Evolutionary conservation across 2,797 vertebrate genomes (phyloP).

Genomic region (Sebastes iracundus): DNA sequence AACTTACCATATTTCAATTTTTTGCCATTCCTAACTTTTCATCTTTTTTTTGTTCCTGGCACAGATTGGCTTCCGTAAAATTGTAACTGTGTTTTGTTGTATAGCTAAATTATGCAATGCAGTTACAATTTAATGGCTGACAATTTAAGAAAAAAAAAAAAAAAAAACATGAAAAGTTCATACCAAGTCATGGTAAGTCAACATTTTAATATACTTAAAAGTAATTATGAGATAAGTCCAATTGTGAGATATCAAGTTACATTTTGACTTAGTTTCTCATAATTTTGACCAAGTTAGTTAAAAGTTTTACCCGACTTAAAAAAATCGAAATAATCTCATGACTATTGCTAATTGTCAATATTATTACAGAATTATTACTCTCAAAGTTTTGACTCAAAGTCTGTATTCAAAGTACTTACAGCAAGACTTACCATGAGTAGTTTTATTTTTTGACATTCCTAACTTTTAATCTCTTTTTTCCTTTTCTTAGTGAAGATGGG

Average conservation of each 20-base stretch:
- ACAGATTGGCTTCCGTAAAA: neutral
- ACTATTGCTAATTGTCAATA: no score
- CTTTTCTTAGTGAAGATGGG: neutral
- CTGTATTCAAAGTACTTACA: neutral
- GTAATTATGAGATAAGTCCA: neutral
- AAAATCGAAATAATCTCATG: neutral
- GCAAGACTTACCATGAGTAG: neutral
- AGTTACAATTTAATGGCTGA: neutral
- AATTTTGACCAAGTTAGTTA: rapidly evolving
- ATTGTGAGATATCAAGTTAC: neutral
- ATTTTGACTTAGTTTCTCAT: neutral
- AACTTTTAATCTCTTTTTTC: neutral
- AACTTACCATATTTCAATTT: neutral
- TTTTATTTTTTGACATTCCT: neutral
- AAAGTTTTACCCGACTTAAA: neutral
- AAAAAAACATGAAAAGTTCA: neutral
- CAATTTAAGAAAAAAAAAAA: neutral
- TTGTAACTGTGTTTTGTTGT: neutral
- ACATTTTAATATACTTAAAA: neutral
- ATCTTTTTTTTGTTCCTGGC: neutral
- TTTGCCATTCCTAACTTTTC: neutral
- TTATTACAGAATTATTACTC: neutral
- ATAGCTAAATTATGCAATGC: neutral
- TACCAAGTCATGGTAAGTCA: neutral
- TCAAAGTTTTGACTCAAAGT: neutral